Evolutionary conservation across 53 echinoderm and acorn worm species (phyloP), one percentile per base, ranked within the genome.

Genomic region (Mesocentrotus franciscanus): DNA sequence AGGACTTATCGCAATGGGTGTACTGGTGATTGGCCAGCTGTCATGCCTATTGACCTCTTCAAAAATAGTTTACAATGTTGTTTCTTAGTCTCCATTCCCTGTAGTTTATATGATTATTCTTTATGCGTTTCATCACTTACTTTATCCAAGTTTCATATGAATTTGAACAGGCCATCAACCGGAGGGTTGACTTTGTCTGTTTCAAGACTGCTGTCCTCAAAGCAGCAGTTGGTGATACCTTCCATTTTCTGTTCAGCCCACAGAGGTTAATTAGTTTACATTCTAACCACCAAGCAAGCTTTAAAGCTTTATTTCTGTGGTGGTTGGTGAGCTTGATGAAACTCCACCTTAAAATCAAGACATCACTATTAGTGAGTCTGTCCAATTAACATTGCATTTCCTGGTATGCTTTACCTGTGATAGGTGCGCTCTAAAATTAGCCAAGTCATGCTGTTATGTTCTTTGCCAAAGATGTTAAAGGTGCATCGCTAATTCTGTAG

Each of bases 381-480:
- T 87, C 58, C 87, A 87, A 87, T 87, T 87, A 87, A 87, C 87
- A 87, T 56, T 57, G 58, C 87, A 58, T 87, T 87, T 87, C 87
- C 87, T 87, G 87, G 58, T 87, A 87, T 87, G 87, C 57, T 59
- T 75, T 59, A 87, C 57, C 87, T 87, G 14, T 56, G 87, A 58
- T 27, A 87, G 56, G n/a, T 87, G 57, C 56, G 0, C 27, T 56
- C 87, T 87, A 33, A 87, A 87, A 29, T 81, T 87, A 87, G 87
- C 87, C 58, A 58, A 57, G 58, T 87, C 87, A 87, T 87, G 29
- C 56, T 8, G 36, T 22, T 87, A n/a, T 56, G 20, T 87, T 87
- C 87, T 56, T 11, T 87, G 87, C 87, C 87, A 87, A 87, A n/a
- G 27, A 56, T 39, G 8, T 87, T 87, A 87, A 87, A 87, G 87